Evolutionary conservation across 2,113 vertebrate species (phyloP).

Genomic region (Columba livia): DNA sequence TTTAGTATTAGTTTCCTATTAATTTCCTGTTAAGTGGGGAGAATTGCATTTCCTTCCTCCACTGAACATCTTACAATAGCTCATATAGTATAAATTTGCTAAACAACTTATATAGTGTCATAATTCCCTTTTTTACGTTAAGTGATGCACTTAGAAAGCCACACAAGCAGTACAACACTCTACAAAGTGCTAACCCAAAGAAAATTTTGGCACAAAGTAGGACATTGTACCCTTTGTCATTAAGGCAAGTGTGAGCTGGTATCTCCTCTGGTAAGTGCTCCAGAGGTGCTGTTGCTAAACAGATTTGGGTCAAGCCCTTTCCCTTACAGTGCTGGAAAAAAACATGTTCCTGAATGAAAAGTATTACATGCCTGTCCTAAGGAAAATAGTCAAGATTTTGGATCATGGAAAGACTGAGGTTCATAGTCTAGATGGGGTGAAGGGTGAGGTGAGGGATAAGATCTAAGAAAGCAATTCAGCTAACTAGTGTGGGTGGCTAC

Average conservation of each 20-base stretch:
- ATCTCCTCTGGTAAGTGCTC: neutral
- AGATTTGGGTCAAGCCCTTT: neutral
- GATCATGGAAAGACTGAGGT: neutral
- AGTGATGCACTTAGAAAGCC: neutral
- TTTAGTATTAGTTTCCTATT: neutral
- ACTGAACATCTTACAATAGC: neutral
- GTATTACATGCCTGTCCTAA: neutral
- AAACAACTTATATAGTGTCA: neutral
- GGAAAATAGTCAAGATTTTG: neutral
- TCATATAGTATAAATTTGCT: neutral
- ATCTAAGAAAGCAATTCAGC: neutral
- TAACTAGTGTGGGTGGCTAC: neutral
- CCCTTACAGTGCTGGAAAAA: neutral
- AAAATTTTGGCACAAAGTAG: neutral
- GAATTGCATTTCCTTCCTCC: neutral
- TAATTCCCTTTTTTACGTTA: neutral
- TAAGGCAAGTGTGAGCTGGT: neutral
- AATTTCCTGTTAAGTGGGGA: neutral
- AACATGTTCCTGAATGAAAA: neutral
- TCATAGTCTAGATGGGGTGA: neutral
- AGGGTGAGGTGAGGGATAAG: neutral
- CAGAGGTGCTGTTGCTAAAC: neutral
- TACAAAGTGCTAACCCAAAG: neutral
- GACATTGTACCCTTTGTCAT: neutral
- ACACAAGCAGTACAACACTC: neutral